Evolutionary conservation across 2,113 vertebrate species (phyloP).

Genomic region (Calonectris borealis): DNA sequence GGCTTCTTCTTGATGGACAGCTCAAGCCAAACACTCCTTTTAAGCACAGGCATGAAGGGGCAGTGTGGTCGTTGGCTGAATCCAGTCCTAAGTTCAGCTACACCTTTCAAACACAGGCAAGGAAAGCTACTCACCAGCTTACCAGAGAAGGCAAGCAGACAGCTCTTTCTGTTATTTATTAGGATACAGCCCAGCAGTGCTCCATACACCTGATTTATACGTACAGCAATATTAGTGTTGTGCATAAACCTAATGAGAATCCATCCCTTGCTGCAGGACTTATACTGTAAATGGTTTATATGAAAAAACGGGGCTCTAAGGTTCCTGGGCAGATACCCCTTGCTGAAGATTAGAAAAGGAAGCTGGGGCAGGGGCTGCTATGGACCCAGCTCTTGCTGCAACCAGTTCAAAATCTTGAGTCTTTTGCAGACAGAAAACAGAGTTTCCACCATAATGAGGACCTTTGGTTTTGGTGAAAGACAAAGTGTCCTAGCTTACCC

Average conservation of each 20-base stretch:
- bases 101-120: background rate
- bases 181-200: background rate
- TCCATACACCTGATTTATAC: background rate
- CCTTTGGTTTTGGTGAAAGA: background rate
- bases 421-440: background rate
- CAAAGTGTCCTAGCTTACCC: background rate
- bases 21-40: background rate
- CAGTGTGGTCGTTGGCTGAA: fast-evolving
- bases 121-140: background rate
- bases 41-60: background rate
- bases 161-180: background rate
- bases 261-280: background rate
- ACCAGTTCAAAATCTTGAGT: background rate
- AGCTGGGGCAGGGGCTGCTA: background rate
- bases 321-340: background rate
- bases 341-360: background rate
- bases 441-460: background rate
- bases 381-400: background rate
- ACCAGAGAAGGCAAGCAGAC: background rate
- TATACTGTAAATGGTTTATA: background rate
- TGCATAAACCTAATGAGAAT: background rate
- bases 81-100: background rate
- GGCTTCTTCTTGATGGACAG: background rate
- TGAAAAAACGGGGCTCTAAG: background rate
- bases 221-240: background rate